Evolutionary conservation across 30 jellyfish, hydroid and myxozoan genomes (phyloP).

Genomic region (Rhopilema esculentum): DNA sequence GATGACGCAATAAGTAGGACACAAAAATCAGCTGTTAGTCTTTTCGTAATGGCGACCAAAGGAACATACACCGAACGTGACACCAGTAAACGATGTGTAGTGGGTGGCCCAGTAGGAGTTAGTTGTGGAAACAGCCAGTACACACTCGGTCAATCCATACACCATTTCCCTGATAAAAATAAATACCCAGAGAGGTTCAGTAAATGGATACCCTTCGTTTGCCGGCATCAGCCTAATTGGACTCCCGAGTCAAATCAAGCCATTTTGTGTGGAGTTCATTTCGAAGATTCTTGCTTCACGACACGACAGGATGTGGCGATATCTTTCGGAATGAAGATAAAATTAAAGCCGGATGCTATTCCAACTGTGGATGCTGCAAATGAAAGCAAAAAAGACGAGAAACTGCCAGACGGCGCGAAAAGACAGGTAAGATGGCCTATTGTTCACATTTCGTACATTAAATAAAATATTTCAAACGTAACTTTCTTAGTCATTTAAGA

Average conservation of each 20-base stretch:
- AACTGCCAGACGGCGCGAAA: background rate
- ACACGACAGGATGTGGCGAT: constrained; percentile 33
- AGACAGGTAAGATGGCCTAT: constrained; percentile 47
- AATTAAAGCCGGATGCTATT: constrained; percentile 44
- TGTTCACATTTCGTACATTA: background rate
- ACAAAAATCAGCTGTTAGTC: background rate
- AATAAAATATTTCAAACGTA: background rate
- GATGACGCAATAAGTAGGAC: background rate
- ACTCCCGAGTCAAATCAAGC: background rate
- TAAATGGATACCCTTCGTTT: constrained; percentile 20
- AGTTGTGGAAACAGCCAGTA: constrained; percentile 34
- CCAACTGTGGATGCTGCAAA: constrained; percentile 61
- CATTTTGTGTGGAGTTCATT: constrained; percentile 28
- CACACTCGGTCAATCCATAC: constrained; percentile 15
- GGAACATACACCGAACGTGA: background rate
- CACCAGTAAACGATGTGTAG: constrained; percentile 23
- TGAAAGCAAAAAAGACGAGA: constrained; percentile 3
- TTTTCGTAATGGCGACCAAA: background rate
- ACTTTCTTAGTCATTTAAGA: background rate
- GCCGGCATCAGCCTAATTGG: constrained; percentile 37
- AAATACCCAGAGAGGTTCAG: constrained; percentile 1
- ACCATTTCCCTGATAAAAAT: constrained; percentile 11
- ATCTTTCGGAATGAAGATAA: constrained; percentile 34
- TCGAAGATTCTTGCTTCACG: constrained; percentile 39
- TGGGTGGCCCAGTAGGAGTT: constrained; percentile 18